Percentiles rank a stretch among this genome's conserved stretches.
Conservation (phyloP, 1,140 invertebrate species). For the Musca vetustissima region DNA sequence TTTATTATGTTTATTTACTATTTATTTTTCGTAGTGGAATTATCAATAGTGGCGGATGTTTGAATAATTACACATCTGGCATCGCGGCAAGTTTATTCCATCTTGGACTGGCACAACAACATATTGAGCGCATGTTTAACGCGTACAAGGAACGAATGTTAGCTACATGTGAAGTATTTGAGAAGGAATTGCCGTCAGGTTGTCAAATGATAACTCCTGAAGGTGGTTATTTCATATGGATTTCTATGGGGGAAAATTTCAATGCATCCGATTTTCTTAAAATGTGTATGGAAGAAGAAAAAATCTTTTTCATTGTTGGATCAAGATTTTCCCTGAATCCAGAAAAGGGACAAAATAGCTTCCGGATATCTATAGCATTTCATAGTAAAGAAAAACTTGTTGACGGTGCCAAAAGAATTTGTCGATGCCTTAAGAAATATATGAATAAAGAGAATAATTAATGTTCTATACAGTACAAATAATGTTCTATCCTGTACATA, state of each 20-base stretch:
- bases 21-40: constrained; percentile 55
- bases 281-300: constrained; percentile 37
- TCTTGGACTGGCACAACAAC: constrained; percentile 57
- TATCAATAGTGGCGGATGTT: constrained; percentile 62
- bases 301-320: constrained; percentile 59
- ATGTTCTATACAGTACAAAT: no score
- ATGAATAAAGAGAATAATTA: background rate
- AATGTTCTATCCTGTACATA: no score
- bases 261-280: constrained; percentile 37
- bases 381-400: constrained; percentile 42
- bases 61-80: constrained; percentile 65
- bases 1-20: constrained; percentile 14
- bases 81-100: constrained; percentile 61
- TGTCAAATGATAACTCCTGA: constrained; percentile 56
- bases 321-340: constrained; percentile 55
- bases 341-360: constrained; percentile 52
- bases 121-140: constrained; percentile 56
- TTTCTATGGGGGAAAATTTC: constrained; percentile 55
- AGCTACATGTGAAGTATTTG: constrained; percentile 52
- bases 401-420: constrained; percentile 38
- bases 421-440: constrained; percentile 31
- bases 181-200: constrained; percentile 53
- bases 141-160: constrained; percentile 59
- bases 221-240: constrained; percentile 67
- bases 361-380: constrained; percentile 59